Conservation (phyloP, 2,113 vertebrate species). For the Saguinus imperator region DNA sequence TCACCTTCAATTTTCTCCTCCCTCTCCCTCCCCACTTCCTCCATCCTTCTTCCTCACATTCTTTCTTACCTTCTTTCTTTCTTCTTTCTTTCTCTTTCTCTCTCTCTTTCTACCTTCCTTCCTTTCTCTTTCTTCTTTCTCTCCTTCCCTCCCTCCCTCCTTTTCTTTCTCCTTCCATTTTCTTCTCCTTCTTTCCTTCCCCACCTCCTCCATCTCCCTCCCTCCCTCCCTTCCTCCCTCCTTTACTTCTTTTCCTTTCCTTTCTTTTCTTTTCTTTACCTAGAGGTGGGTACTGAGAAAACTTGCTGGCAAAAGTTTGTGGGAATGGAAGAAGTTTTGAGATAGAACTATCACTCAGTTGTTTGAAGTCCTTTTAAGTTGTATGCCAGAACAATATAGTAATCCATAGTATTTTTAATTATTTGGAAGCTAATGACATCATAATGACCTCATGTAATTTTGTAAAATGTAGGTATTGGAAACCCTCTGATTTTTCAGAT, state of each 20-base stretch:
- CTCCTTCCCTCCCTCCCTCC: too few relatives aligned
- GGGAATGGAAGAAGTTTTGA: neutral
- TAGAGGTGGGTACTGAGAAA: neutral
- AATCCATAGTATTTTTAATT: neutral
- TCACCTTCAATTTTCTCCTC: neutral
- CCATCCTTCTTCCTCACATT: neutral
- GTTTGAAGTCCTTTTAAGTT: constrained; percentile 12
- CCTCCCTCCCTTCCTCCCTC: neutral
- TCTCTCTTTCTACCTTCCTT: too few relatives aligned
- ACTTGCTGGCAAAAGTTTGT: neutral
- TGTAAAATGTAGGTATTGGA: constrained; percentile 13
- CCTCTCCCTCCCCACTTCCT: accelerated
- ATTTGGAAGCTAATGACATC: neutral
- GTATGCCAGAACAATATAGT: neutral
- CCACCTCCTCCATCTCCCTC: too few relatives aligned
- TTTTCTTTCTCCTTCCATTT: too few relatives aligned
- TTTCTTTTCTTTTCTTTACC: neutral
- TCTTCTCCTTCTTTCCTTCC: too few relatives aligned
- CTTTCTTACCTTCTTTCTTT: neutral
- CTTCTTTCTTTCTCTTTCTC: neutral
- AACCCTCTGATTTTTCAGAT: constrained; percentile 15
- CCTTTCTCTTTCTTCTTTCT: neutral
- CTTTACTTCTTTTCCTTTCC: neutral
- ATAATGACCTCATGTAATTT: neutral
- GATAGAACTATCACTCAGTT: neutral